These are phyloP conservation scores for Galagoides demidoff DNA, from an alignment of 2,797 vertebrate genomes.

Conservation along the genomic window DNA sequence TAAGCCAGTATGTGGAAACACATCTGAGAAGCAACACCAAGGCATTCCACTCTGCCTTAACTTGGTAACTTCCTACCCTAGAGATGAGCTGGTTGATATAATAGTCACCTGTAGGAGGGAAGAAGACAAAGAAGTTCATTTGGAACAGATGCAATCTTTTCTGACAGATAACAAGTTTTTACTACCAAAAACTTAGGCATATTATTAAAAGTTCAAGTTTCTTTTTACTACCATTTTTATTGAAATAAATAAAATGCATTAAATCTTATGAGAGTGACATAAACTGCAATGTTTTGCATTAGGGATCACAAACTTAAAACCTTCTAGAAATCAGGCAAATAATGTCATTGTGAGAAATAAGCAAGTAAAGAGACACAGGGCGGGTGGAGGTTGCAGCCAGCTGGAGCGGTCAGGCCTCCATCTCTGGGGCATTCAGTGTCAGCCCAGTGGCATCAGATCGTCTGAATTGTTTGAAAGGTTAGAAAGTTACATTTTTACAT, in stretches of 20 bases:
- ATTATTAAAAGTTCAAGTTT: slow-evolving; percentile 38
- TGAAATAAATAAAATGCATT: not conserved
- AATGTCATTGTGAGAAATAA: not conserved
- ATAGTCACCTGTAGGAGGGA: not conserved
- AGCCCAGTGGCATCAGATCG: not conserved
- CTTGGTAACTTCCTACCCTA: not conserved
- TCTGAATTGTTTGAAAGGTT: not conserved
- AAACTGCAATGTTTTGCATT: not conserved
- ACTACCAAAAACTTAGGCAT: not conserved
- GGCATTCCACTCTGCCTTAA: not conserved
- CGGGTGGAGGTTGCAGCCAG: not conserved
- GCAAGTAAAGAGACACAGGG: not conserved
- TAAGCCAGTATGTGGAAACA: not conserved
- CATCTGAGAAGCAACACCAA: not conserved
- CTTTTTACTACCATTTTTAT: not conserved
- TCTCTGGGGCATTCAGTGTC: not conserved
- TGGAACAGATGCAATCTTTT: not conserved
- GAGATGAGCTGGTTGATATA: not conserved
- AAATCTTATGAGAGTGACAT: not conserved
- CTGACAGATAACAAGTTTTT: not conserved
- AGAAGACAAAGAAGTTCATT: not conserved
- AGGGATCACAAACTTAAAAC: slow-evolving; percentile 8
- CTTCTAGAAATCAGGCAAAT: not conserved
- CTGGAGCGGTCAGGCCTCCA: not conserved
- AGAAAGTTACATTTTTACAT: not conserved